These are phyloP conservation scores for Eurois occulta DNA, from an alignment of 2,888 invertebrate species.

Conservation along the genomic window DNA sequence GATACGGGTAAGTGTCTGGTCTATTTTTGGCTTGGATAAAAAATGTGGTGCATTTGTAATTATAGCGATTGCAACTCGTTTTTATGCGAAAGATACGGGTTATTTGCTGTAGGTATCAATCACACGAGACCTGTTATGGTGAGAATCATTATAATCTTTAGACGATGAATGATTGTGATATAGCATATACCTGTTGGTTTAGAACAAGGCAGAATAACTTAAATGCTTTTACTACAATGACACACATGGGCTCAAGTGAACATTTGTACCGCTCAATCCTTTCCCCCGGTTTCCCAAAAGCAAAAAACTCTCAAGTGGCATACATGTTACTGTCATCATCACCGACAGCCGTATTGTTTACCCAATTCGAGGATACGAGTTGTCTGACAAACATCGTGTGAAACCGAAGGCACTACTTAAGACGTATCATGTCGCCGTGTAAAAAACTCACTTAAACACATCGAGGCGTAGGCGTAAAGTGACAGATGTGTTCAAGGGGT, in stretches of 20 bases:
- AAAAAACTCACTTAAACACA: slow-evolving; percentile 79
- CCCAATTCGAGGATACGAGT: slow-evolving; percentile 75
- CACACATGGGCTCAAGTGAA: slow-evolving; percentile 2
- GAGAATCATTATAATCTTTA: slow-evolving; percentile 25
- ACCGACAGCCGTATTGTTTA: slow-evolving; percentile 77
- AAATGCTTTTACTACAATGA: not conserved
- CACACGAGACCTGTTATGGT: slow-evolving; percentile 21
- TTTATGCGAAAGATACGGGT: slow-evolving; percentile 21
- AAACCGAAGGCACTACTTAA: slow-evolving; percentile 82
- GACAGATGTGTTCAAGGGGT: slow-evolving; percentile 82
- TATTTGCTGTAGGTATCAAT: slow-evolving; percentile 14
- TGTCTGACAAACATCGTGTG: slow-evolving; percentile 81
- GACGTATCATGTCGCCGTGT: slow-evolving; percentile 76
- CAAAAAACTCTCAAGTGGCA: slow-evolving; percentile 35
- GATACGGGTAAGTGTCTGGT: slow-evolving; percentile 71
- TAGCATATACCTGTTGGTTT: not conserved
- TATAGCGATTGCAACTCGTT: slow-evolving; percentile 47
- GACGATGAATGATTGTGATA: slow-evolving; percentile 4
- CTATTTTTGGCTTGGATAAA: slow-evolving; percentile 62
- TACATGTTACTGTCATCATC: slow-evolving; percentile 60
- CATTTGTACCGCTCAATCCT: slow-evolving; percentile 22
- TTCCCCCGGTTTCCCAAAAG: slow-evolving; percentile 16
- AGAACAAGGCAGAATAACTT: slow-evolving; percentile 3
- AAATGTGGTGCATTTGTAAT: slow-evolving; percentile 44
- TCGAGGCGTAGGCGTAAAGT: slow-evolving; percentile 82